Percentiles rank a stretch among this genome's conserved stretches.
phyloP scores from a whole-genome alignment of 2,113 vertebrate genomes.

The Trematocara variabile region DNA sequence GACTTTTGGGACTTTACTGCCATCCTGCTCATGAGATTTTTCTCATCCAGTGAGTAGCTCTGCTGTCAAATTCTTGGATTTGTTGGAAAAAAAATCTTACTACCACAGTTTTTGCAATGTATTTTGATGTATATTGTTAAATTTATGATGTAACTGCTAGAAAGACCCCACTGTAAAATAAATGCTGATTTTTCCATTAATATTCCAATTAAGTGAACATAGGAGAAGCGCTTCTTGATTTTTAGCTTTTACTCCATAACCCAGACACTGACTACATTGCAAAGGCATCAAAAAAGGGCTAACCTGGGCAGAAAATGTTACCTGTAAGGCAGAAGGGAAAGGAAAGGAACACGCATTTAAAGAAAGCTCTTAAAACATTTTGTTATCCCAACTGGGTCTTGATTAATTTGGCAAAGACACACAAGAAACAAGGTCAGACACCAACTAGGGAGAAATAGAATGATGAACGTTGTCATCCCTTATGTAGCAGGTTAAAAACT shows the following conservation, averaged over 20 bases:
- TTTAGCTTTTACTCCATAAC: not conserved
- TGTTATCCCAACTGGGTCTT: not conserved
- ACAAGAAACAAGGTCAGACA: not conserved
- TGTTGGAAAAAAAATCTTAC: not conserved
- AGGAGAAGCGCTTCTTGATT: not conserved
- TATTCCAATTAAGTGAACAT: not conserved
- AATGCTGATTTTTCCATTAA: not conserved
- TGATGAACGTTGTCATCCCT: not conserved
- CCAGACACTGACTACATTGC: not conserved
- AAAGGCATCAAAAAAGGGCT: not conserved
- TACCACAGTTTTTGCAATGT: not conserved
- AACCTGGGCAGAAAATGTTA: not conserved
- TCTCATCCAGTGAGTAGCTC: not conserved
- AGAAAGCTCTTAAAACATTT: not conserved
- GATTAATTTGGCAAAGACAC: not conserved
- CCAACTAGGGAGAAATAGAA: not conserved
- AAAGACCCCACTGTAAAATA: not conserved
- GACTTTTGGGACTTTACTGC: conserved; percentile 27
- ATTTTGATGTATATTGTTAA: not conserved
- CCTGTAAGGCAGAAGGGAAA: not conserved
- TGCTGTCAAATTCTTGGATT: not conserved
- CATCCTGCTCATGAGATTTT: conserved; percentile 9
- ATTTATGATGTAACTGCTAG: not conserved
- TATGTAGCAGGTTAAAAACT: not conserved
- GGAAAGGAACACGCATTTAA: not conserved